Percentiles rank a stretch among this genome's conserved stretches.
Conservation (phyloP, 2,888 invertebrate species). For the Drosophila austrosaltans region DNA sequence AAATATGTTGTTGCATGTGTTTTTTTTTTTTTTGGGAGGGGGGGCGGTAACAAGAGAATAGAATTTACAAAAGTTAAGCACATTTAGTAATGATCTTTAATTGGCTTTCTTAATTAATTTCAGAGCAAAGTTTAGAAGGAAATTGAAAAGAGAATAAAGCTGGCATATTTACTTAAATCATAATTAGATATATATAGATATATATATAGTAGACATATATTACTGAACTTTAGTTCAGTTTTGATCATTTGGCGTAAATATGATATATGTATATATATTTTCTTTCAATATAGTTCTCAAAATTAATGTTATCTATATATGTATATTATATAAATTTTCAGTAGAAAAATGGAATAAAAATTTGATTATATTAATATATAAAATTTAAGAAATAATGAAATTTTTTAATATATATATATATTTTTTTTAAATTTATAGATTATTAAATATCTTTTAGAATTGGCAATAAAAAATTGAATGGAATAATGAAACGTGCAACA, state of each 20-base stretch:
- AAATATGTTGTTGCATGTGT: conserved; percentile 49
- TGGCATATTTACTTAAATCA: conserved; percentile 8
- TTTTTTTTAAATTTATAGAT: conserved; percentile 21
- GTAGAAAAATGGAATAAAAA: conserved; percentile 23
- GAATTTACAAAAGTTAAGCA: conserved; percentile 67
- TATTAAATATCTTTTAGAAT: neutral
- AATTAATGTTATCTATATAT: conserved; percentile 48
- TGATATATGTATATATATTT: neutral
- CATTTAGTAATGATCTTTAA: conserved; percentile 46
- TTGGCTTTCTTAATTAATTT: conserved; percentile 37
- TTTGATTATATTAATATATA: neutral
- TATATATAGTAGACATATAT: neutral
- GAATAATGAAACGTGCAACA: conserved; percentile 45
- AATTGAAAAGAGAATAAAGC: conserved; percentile 26
- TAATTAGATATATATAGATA: conserved; percentile 29
- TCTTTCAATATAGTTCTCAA: conserved; percentile 24
- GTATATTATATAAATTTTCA: conserved; percentile 6
- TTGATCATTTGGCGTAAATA: conserved; percentile 28
- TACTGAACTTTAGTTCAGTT: neutral
- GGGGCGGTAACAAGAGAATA: conserved; percentile 69
- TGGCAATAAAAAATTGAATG: conserved; percentile 1
- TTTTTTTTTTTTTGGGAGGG: neutral
- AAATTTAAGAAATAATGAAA: conserved; percentile 3
- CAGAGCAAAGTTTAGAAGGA: conserved; percentile 49
- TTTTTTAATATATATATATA: neutral